Percentiles rank a stretch among this genome's conserved stretches.
phyloP scores from a whole-genome alignment of 2,888 invertebrate species.

The Machimus rusticus region DNA sequence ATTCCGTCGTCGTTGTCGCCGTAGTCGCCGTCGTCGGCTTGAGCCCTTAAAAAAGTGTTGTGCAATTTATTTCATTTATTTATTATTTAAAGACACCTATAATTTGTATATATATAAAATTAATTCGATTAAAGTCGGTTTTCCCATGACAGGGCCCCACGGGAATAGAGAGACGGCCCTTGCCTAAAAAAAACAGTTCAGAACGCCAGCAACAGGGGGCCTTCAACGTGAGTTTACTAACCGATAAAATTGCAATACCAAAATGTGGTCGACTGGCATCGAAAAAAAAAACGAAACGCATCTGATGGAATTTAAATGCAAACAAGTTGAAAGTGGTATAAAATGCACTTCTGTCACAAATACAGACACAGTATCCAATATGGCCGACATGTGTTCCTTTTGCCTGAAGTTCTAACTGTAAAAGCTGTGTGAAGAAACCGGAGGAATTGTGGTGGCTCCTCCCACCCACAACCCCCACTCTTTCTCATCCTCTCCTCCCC shows the following conservation, averaged over 20 bases:
- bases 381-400: slow-evolving; percentile 13
- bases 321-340: slow-evolving; percentile 22
- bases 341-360: slow-evolving; percentile 16
- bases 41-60: not conserved
- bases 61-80: not conserved
- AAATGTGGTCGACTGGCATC: not conserved
- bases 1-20: not conserved
- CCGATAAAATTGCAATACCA: not conserved
- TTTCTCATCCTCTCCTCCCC: too few species aligned
- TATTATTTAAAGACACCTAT: not conserved
- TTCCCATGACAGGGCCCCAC: not conserved
- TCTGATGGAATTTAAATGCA: slow-evolving; percentile 10
- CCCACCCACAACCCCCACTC: too few species aligned
- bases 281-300: not conserved
- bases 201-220: not conserved
- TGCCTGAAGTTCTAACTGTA: slow-evolving; percentile 3
- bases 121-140: not conserved
- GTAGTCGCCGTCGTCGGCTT: not conserved
- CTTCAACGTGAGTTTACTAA: not conserved
- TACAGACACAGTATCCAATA: not conserved
- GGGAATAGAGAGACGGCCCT: not conserved
- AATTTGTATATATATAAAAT: not conserved
- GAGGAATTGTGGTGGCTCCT: not conserved
- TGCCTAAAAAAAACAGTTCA: not conserved
- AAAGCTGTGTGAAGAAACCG: not conserved